Conservation (phyloP, 2,113 vertebrate species). For the Tachuris rubrigastra region DNA sequence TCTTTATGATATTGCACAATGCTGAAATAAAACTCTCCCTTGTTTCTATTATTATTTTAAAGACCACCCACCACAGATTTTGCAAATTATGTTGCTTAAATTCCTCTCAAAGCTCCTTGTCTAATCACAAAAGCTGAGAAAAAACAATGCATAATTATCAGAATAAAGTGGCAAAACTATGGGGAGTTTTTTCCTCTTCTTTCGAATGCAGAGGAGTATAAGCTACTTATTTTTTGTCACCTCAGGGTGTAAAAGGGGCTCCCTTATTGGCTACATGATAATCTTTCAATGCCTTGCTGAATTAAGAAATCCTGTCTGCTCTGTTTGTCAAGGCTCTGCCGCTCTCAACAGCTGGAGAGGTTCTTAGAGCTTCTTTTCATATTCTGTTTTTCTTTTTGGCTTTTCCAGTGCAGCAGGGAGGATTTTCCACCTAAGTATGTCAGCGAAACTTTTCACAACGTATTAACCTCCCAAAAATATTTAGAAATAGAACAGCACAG, state of each 20-base stretch:
- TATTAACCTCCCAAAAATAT: background rate
- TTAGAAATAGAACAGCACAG: background rate
- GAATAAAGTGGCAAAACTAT: background rate
- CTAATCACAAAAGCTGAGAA: background rate
- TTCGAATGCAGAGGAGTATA: background rate
- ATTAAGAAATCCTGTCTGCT: slow-evolving; percentile 1
- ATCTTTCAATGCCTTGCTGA: background rate
- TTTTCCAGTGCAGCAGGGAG: background rate
- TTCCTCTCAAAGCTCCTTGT: background rate
- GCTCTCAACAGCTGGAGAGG: background rate
- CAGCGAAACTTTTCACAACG: background rate
- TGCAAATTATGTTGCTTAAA: background rate
- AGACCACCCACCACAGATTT: background rate
- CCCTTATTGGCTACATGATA: background rate
- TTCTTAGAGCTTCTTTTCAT: background rate
- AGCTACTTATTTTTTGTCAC: background rate
- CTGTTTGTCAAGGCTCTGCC: background rate
- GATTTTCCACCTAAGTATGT: background rate
- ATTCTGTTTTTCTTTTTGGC: background rate
- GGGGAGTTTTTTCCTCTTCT: background rate
- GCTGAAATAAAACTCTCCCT: background rate
- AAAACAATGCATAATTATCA: background rate
- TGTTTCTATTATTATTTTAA: background rate
- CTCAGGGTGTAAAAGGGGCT: background rate
- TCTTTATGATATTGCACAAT: background rate